Conservation (phyloP, 2,113 vertebrate species). For the Oostethus manadensis region DNA sequence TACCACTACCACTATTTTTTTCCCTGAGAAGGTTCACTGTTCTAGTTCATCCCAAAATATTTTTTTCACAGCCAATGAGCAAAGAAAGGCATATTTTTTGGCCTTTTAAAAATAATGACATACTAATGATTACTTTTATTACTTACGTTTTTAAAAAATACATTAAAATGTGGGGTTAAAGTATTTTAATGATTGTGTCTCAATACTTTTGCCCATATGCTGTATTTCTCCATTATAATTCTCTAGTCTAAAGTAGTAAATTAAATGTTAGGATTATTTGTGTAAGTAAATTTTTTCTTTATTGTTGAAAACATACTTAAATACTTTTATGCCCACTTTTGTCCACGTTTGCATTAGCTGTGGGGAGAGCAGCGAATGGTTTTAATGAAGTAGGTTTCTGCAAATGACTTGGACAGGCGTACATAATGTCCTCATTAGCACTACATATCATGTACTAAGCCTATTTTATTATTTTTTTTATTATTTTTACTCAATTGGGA, state of each 20-base stretch:
- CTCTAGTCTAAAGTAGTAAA: slow-evolving; percentile 23
- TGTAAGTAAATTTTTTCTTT: no score
- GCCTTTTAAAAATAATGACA: no score
- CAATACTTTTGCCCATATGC: slow-evolving; percentile 10
- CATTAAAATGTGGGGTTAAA: no score
- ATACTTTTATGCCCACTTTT: no score
- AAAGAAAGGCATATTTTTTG: no score
- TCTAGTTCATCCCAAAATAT: no score
- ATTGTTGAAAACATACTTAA: no score
- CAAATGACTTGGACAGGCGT: slow-evolving; percentile 66
- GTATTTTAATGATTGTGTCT: not conserved
- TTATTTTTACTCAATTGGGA: not conserved
- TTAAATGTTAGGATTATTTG: slow-evolving; percentile 11
- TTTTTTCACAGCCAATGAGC: no score
- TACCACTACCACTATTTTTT: no score
- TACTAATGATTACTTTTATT: no score
- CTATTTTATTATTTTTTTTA: not conserved
- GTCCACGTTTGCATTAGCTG: slow-evolving; percentile 62
- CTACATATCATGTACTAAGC: slow-evolving; percentile 45
- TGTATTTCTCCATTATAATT: slow-evolving; percentile 35
- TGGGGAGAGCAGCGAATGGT: slow-evolving; percentile 73
- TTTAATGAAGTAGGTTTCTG: slow-evolving; percentile 62
- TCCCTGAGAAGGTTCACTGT: no score
- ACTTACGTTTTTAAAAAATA: no score
- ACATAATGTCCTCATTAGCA: slow-evolving; percentile 64